These are phyloP conservation scores for Oreochromis grahami DNA, from an alignment of 2,797 vertebrate genomes.

Conservation along the genomic window DNA sequence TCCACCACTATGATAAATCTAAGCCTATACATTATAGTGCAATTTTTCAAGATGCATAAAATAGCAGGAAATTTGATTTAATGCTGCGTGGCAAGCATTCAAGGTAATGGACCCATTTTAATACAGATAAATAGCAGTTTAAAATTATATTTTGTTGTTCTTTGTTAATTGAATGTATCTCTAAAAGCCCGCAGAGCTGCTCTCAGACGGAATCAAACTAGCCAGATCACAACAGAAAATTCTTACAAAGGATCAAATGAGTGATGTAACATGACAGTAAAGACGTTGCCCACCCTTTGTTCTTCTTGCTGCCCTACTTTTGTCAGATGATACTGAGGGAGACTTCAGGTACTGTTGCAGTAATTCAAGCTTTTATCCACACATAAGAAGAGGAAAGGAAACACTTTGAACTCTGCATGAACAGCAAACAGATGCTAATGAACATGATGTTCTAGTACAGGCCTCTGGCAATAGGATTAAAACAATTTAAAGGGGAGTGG, in stretches of 20 bases:
- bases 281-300: conserved; percentile 54
- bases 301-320: conserved; percentile 61
- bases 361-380: conserved; percentile 52
- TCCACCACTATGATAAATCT: not conserved
- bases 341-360: conserved; percentile 50
- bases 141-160: not conserved
- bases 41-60: not conserved
- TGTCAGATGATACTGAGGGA: conserved; percentile 50
- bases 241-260: conserved; percentile 36
- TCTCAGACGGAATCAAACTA: conserved; percentile 33
- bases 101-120: not conserved
- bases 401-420: conserved; percentile 62
- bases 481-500: conserved; percentile 54
- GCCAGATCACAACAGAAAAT: conserved; percentile 39
- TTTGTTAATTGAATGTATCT: conserved; percentile 23
- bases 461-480: conserved; percentile 65
- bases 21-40: not conserved
- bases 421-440: conserved; percentile 72
- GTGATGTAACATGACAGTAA: conserved; percentile 54
- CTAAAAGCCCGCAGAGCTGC: not conserved
- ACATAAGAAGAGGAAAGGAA: conserved; percentile 42
- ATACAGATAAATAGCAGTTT: not conserved
- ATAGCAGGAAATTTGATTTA: not conserved
- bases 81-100: not conserved
- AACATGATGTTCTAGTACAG: conserved; percentile 63